Evolutionary conservation across 2,888 invertebrate species (phyloP), one percentile per base, ranked within the genome.

Genomic region (Linnaemya tessellans): DNA sequence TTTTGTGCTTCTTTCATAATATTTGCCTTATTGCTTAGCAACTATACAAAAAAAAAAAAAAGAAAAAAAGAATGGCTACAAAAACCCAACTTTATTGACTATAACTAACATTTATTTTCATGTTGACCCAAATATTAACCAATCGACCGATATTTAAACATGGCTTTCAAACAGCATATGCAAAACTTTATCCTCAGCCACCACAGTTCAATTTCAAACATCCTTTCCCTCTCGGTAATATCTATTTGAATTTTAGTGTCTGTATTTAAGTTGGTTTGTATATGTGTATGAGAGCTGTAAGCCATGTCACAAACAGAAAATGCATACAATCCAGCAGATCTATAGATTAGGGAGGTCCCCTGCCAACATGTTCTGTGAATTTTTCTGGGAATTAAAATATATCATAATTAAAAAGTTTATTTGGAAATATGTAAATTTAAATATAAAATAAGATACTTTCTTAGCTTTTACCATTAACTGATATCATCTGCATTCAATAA

Each of bases 51-150:
- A 56, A 7, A 25, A 25, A 56, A 13, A 62, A 58, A 38, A 38
- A 75, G 20, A 68, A 64, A 46, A 30, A 74, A 30, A 30, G 5
- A 30, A 30, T 30, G 30, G 30, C 5, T 30, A 30, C 30, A 30
- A 30, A 30, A 65, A 41, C 18, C 51, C 20, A 54, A 62, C 68
- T 78, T n/a, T 73, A 77, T 58, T 60, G 54, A 71, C 80, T 80
- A 46, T 30, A 80, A 68, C 60, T 81, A 74, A 74, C 84, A 82
- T 75, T 80, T 62, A 74, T 70, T 46, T 85, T 68, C 46, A 67
- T 83, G 71, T 80, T 85, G 85, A 85, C 85, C 85, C 85, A 83
- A 80, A 85, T 83, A 80, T 71, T 75, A 71, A 80, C 70, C 65
- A 80, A 85, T 67, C 83, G 79, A 85, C 74, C 71, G 79, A 83